Evolutionary conservation across 2,888 invertebrate genomes (phyloP).

Genomic region (Clivina fossor): DNA sequence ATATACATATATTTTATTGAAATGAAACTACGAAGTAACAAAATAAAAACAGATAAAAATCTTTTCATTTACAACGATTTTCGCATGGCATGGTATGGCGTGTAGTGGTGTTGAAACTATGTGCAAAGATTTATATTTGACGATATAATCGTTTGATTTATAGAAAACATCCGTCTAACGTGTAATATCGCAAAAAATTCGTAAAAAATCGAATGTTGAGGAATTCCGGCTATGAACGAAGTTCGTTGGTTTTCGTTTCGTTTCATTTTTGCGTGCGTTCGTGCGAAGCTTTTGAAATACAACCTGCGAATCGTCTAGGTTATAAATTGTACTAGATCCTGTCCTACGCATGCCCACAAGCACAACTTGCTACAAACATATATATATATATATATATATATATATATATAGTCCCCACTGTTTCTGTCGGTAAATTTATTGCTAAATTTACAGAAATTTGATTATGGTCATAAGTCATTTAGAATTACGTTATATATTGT

Average conservation of each 20-base stretch:
- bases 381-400: no score
- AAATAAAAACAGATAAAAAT: background rate
- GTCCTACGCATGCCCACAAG: no score
- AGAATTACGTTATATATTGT: no score
- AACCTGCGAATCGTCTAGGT: no score
- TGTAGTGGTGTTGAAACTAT: no score
- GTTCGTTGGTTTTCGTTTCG: slow-evolving; percentile 41
- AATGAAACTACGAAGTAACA: background rate
- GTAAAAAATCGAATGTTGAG: slow-evolving; percentile 18
- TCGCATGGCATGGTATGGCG: no score
- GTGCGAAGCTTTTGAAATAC: slow-evolving; percentile 6
- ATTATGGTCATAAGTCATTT: no score
- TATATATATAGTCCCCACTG: no score
- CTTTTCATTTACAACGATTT: background rate
- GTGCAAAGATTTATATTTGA: slow-evolving; percentile 8
- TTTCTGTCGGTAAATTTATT: no score
- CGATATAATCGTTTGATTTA: slow-evolving; percentile 25
- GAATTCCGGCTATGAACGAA: slow-evolving; percentile 9
- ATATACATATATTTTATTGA: background rate
- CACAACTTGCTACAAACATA: no score
- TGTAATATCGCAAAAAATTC: slow-evolving; percentile 15
- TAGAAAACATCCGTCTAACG: slow-evolving; percentile 17
- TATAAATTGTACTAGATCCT: no score
- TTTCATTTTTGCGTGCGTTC: slow-evolving; percentile 42
- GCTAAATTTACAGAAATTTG: no score